Conservation (phyloP, 2,797 vertebrate genomes). For the Urocyon cinereoargenteus region DNA sequence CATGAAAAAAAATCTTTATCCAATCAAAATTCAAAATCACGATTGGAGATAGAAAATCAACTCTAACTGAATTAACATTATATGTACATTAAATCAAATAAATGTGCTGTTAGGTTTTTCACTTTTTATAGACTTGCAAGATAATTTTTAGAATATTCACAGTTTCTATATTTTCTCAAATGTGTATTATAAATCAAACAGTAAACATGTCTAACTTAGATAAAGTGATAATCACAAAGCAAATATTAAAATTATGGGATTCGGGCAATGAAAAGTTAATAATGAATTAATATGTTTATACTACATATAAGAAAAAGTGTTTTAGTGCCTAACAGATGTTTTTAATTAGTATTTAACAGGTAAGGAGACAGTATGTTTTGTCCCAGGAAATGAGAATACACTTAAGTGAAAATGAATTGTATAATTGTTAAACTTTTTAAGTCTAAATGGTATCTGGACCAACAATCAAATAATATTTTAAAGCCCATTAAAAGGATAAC, state of each 20-base stretch:
- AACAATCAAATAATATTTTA: constrained; percentile 38
- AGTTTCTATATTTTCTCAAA: constrained; percentile 62
- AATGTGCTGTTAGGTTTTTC: not conserved
- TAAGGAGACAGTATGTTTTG: not conserved
- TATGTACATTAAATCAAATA: constrained; percentile 30
- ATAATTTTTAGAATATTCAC: not conserved
- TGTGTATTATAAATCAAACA: constrained; percentile 13
- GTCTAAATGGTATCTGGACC: not conserved
- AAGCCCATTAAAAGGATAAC: not conserved
- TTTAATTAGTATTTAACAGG: constrained; percentile 24
- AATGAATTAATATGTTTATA: constrained; percentile 16
- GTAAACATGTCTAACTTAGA: not conserved
- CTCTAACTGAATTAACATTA: constrained; percentile 15
- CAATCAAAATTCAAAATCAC: constrained; percentile 52
- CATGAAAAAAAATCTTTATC: constrained; percentile 41
- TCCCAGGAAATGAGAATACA: constrained; percentile 15
- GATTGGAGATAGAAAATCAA: constrained; percentile 53
- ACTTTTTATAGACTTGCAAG: constrained; percentile 30
- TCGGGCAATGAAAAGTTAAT: constrained; percentile 18
- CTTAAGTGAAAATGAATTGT: constrained; percentile 47
- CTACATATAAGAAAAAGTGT: not conserved
- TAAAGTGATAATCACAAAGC: constrained; percentile 14
- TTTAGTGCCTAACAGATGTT: not conserved
- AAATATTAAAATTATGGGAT: constrained; percentile 59
- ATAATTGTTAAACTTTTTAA: constrained; percentile 6